Conservation (phyloP, 1,140 invertebrate genomes). For the Drosophila suzukii region DNA sequence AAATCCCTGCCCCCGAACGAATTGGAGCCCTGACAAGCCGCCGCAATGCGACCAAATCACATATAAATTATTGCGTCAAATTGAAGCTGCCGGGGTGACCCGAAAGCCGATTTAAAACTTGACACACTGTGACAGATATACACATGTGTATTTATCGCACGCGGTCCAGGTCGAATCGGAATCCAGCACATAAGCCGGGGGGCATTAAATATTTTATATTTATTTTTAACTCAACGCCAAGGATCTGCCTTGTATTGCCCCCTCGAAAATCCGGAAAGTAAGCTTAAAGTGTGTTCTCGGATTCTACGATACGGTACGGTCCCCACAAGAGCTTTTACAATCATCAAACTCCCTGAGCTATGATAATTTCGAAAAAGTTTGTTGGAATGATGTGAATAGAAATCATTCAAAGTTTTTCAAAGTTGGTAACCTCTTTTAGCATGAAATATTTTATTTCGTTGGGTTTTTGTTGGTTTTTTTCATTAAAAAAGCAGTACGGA, state of each 20-base stretch:
- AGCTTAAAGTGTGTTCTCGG: background rate
- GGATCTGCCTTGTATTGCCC: background rate
- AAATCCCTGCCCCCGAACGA: conserved; percentile 39
- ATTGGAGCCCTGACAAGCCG: conserved; percentile 32
- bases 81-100: conserved; percentile 47
- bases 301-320: conserved; percentile 2
- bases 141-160: conserved; percentile 52
- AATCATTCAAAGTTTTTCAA: too few species aligned
- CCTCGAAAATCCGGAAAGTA: conserved; percentile 1
- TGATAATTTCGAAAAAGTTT: conserved; percentile 1
- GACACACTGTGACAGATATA: conserved; percentile 26
- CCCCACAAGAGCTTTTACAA: background rate
- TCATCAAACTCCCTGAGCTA: background rate
- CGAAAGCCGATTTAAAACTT: conserved; percentile 67
- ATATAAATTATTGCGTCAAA: conserved; percentile 73
- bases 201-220: conserved; percentile 47
- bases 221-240: conserved; percentile 4
- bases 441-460: too few species aligned
- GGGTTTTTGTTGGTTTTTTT: too few species aligned
- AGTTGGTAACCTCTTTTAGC: too few species aligned
- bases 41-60: conserved; percentile 55
- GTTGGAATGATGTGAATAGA: background rate
- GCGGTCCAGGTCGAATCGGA: conserved; percentile 21
- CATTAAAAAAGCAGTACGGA: too few species aligned
- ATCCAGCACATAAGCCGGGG: conserved; percentile 34